phyloP scores from a whole-genome alignment of 2,113 vertebrate genomes.

The Tenebrosternarchus preto region DNA sequence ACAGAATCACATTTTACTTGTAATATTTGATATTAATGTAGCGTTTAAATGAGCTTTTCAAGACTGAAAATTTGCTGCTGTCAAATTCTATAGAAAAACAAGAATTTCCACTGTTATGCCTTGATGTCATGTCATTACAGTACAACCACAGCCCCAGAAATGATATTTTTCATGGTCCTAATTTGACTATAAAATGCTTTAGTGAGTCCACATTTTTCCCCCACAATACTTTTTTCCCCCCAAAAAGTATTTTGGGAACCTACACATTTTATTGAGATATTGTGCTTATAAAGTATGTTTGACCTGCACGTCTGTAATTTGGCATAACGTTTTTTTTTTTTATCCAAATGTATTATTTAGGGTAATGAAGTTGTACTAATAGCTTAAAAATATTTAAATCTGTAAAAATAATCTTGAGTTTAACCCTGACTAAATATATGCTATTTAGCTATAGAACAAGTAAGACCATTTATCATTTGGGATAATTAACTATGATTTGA shows the following conservation, averaged over 20 bases:
- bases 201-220: too few species aligned
- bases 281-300: neutral
- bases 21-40: neutral
- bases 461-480: too few species aligned
- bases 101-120: neutral
- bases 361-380: constrained; percentile 11
- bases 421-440: neutral
- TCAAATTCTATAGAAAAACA: neutral
- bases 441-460: too few species aligned
- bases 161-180: neutral
- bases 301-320: constrained; percentile 1
- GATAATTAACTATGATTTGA: neutral
- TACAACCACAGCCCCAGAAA: neutral
- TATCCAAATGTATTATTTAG: neutral
- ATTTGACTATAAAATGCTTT: neutral
- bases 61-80: neutral
- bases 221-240: too few species aligned
- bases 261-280: neutral
- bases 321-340: neutral
- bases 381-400: neutral
- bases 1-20: neutral
- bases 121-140: neutral
- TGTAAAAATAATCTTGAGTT: neutral
- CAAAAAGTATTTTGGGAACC: neutral
- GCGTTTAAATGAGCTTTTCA: neutral